Evolutionary conservation across 2,888 invertebrate genomes (phyloP), one percentile per base, ranked within the genome.

Genomic region (Cosmia pyralina): DNA sequence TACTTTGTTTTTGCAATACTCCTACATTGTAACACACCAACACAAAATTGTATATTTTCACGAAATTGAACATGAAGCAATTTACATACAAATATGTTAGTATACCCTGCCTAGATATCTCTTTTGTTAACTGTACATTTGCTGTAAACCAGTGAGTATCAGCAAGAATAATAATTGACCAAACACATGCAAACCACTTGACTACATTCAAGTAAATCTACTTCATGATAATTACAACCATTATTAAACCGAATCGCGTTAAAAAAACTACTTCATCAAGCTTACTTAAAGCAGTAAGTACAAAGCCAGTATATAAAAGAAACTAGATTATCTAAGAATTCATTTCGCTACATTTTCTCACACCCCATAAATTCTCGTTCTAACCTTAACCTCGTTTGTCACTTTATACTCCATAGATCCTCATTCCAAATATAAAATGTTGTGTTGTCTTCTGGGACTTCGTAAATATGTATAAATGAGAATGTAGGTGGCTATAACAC

Each of bases 281-380:
- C 34, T 57, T 48, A 64, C 4, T 48, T 66, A 50, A 50, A 68
- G 15, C 66, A 77, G 17, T 62, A 44, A 75, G 59, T 59, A 60
- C n/a, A 79, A 83, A 79, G n/a, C 52, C 38, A 70, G 34, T 48
- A 6, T 41, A 82, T 67, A 82, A 64, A 82, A 69, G 58, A 62
- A 83, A 73, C 83, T 65, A 79, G 83, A 83, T 80, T 80, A 80
- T 79, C 79, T 83, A 59, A 73, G 79, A 83, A 79, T 73, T 79
- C 68, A 80, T 80, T 83, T 80, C 13, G 62, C 58, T 41, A 67
- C 66, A 58, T 83, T 73, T 58, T 83, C 79, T 83, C 66, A 66
- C 80, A 80, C 83, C 66, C 65, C 73, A 80, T 80, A 83, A 80
- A 80, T 80, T 73, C 58, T 83, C 55, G 69, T 80, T 80, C 17